phyloP scores from a whole-genome alignment of 2,888 invertebrate species.

The Agriotes lineatus region DNA sequence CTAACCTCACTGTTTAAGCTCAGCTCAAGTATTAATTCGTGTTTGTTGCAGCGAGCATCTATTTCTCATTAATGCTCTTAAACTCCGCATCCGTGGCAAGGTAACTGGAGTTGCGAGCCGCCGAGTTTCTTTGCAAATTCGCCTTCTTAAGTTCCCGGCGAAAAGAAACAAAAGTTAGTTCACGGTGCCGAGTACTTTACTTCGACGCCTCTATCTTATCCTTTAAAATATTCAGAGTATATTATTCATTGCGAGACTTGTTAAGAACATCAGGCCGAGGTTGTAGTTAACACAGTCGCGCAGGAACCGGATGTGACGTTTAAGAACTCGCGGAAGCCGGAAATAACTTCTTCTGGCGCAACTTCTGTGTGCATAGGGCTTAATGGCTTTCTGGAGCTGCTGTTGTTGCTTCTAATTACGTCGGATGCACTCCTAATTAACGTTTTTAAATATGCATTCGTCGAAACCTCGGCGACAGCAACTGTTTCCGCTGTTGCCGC shows the following conservation, averaged over 20 bases:
- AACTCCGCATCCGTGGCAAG: conserved; percentile 5
- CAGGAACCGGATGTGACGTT: conserved; percentile 54
- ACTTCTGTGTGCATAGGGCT: conserved; percentile 45
- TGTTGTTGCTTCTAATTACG: conserved; percentile 42
- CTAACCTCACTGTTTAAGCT: not conserved
- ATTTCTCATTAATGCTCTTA: conserved; percentile 24
- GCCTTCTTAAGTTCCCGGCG: conserved; percentile 13
- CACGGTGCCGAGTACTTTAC: conserved; percentile 22
- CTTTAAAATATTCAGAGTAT: conserved; percentile 47
- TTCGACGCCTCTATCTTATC: conserved; percentile 40
- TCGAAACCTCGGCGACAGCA: not conserved
- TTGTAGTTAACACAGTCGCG: conserved; percentile 51
- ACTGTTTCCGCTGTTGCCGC: not conserved
- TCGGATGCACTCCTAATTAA: conserved; percentile 40
- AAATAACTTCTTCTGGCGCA: conserved; percentile 54
- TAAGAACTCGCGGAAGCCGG: conserved; percentile 55
- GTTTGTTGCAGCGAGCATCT: conserved; percentile 1
- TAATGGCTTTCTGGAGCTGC: conserved; percentile 47
- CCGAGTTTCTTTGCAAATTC: conserved; percentile 24
- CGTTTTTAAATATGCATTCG: conserved; percentile 41
- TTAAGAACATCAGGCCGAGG: conserved; percentile 50
- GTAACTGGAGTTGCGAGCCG: not conserved
- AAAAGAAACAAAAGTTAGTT: conserved; percentile 45
- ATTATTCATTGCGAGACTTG: conserved; percentile 51
- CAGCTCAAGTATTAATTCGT: conserved; percentile 9